A percentile compares a stretch with the other conserved stretches of the same genome.
These are phyloP conservation scores for Drosophila ustulata DNA, from an alignment of 2,888 invertebrate genomes.

Conservation along the genomic window DNA sequence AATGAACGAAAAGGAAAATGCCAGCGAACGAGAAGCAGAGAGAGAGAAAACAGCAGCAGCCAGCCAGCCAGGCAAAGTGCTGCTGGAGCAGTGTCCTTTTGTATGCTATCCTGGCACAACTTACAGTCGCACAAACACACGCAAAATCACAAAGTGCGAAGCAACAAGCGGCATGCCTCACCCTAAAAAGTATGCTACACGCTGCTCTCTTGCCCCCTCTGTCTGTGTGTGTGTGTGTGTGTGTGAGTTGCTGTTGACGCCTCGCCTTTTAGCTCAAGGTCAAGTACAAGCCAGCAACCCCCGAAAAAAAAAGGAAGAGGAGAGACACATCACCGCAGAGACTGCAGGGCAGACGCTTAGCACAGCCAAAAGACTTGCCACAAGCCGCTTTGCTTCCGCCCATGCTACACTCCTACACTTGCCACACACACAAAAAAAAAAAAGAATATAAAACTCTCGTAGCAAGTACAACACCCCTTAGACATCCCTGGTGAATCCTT, in stretches of 20 bases:
- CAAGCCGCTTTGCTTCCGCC: conserved; percentile 29
- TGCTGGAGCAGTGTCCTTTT: conserved; percentile 8
- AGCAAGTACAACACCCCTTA: conserved; percentile 19
- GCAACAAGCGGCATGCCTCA: conserved; percentile 22
- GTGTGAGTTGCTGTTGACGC: conserved; percentile 46
- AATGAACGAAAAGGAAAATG: neutral
- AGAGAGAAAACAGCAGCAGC: conserved; percentile 5
- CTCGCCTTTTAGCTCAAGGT: conserved; percentile 73
- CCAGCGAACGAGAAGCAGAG: conserved; percentile 2
- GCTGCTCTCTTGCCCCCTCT: conserved; percentile 33
- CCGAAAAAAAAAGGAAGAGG: conserved; percentile 27
- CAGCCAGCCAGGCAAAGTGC: neutral
- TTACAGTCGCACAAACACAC: conserved; percentile 73
- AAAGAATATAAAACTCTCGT: neutral
- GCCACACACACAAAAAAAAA: conserved; percentile 6
- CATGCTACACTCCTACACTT: neutral
- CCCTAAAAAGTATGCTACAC: conserved; percentile 54
- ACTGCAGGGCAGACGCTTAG: conserved; percentile 51
- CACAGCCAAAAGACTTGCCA: conserved; percentile 56
- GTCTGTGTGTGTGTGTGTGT: conserved; percentile 32
- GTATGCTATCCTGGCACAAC: conserved; percentile 66
- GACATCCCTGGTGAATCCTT: conserved; percentile 46
- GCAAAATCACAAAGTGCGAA: conserved; percentile 59
- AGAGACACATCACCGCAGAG: conserved; percentile 29
- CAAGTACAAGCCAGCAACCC: conserved; percentile 74